These are phyloP conservation scores for Tragelaphus imberbis DNA, from an alignment of 2,113 vertebrate genomes.

Conservation along the genomic window DNA sequence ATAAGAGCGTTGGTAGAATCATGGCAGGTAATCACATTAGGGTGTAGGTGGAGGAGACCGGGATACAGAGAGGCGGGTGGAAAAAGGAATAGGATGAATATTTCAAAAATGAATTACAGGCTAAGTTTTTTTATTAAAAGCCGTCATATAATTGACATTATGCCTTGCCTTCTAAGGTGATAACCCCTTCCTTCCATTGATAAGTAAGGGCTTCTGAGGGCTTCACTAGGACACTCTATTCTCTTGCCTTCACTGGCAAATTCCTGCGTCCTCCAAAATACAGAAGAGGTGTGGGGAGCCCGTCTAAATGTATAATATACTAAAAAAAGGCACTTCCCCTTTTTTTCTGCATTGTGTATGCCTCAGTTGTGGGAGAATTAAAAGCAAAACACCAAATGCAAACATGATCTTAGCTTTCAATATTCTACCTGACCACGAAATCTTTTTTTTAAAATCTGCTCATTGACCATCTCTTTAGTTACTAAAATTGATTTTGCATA, in stretches of 20 bases:
- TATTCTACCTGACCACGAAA: neutral
- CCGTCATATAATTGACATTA: neutral
- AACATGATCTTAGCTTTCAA: conserved; percentile 1
- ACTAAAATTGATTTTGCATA: conserved; percentile 29
- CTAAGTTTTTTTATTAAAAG: neutral
- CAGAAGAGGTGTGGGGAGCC: neutral
- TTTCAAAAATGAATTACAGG: neutral
- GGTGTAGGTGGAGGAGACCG: neutral
- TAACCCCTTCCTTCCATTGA: neutral
- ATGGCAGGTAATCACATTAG: neutral
- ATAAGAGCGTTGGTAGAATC: neutral
- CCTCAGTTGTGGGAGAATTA: neutral
- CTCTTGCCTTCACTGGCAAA: neutral
- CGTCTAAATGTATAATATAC: neutral
- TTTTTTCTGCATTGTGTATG: neutral
- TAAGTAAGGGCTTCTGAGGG: neutral
- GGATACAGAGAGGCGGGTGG: neutral
- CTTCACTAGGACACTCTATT: neutral
- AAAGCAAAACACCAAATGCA: conserved; percentile 17
- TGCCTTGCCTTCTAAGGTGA: neutral
- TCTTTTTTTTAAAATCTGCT: neutral
- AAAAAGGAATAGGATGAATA: neutral
- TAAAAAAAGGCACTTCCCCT: neutral
- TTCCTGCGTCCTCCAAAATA: neutral
- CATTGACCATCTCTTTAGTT: conserved; percentile 1